Percentiles rank a stretch among this genome's conserved stretches.
Evolutionary conservation across 2,888 invertebrate genomes (phyloP).

Genomic region (Drosophila robusta): DNA sequence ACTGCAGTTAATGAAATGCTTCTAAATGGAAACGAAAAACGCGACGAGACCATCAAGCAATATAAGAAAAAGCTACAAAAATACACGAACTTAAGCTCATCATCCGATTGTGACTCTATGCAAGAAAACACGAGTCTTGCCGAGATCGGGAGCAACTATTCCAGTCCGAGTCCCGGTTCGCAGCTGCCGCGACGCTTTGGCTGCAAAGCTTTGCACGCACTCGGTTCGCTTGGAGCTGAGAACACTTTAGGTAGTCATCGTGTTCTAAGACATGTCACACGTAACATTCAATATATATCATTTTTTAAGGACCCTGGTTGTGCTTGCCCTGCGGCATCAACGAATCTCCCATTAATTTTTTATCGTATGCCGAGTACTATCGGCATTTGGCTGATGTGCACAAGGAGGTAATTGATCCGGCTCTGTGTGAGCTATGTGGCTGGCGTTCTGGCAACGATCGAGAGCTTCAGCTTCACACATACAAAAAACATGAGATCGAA

Average conservation of each 20-base stretch:
- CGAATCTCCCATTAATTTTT: neutral
- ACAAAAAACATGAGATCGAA: slow-evolving; percentile 13
- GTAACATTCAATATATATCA: neutral
- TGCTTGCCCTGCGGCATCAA: slow-evolving; percentile 11
- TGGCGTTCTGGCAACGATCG: slow-evolving; percentile 11
- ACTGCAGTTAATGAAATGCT: slow-evolving; percentile 30
- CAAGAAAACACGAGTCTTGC: neutral
- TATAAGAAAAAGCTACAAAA: slow-evolving; percentile 12
- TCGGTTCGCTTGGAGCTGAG: slow-evolving; percentile 5
- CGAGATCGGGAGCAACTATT: too few relatives aligned
- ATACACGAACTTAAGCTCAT: neutral
- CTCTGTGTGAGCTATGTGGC: slow-evolving; percentile 21
- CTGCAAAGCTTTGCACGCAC: neutral
- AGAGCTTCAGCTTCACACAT: slow-evolving; percentile 15
- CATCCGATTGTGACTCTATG: neutral
- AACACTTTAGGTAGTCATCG: slow-evolving; percentile 10
- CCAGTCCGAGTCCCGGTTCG: neutral
- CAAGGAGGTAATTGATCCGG: slow-evolving; percentile 9
- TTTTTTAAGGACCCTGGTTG: slow-evolving; percentile 11
- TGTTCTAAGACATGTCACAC: too few relatives aligned
- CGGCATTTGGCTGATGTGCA: slow-evolving; percentile 11
- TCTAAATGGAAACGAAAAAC: slow-evolving; percentile 13
- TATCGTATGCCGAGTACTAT: slow-evolving; percentile 8
- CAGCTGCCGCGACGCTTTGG: neutral
- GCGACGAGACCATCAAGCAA: slow-evolving; percentile 11